Percentiles rank a stretch among this genome's conserved stretches.
Evolutionary conservation across 2,888 invertebrate species (phyloP).

Genomic region (Noctuana brunneofusca): DNA sequence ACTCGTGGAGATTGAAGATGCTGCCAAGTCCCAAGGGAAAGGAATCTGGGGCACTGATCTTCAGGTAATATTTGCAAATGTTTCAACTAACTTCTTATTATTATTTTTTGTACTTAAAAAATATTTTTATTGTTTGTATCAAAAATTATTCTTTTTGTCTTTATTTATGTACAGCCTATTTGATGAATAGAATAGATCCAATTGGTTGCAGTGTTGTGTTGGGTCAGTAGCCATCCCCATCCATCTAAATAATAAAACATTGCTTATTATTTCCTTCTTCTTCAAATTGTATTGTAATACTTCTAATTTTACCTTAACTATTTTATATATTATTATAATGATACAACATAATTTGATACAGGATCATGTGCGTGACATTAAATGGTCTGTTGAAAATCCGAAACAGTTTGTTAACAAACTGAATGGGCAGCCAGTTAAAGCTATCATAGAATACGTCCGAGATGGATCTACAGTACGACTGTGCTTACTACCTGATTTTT

Average conservation of each 20-base stretch:
- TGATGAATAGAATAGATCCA: too few species aligned
- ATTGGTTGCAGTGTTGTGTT: too few species aligned
- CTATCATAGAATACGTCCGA: slow-evolving; percentile 97
- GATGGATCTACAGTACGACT: slow-evolving; percentile 98
- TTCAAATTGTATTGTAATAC: too few species aligned
- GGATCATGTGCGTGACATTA: slow-evolving; percentile 92
- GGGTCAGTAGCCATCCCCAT: too few species aligned
- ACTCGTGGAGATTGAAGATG: slow-evolving; percentile 93
- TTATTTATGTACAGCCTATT: too few species aligned
- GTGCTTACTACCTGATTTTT: slow-evolving; percentile 94
- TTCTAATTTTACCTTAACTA: too few species aligned
- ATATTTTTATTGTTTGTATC: too few species aligned
- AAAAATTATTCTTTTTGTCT: too few species aligned
- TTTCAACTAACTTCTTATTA: neutral
- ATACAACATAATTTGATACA: slow-evolving; percentile 51
- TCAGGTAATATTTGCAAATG: slow-evolving; percentile 49
- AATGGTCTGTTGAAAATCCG: slow-evolving; percentile 93
- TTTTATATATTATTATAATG: neutral
- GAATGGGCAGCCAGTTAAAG: slow-evolving; percentile 93
- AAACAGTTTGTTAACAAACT: slow-evolving; percentile 90
- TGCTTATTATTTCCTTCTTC: too few species aligned
- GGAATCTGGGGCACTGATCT: slow-evolving; percentile 88
- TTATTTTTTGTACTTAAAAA: neutral
- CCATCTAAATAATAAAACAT: too few species aligned
- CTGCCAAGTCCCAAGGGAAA: slow-evolving; percentile 93